Conservation (phyloP, 1,140 invertebrate genomes). For the Pseudomyrmex cubaensis region DNA sequence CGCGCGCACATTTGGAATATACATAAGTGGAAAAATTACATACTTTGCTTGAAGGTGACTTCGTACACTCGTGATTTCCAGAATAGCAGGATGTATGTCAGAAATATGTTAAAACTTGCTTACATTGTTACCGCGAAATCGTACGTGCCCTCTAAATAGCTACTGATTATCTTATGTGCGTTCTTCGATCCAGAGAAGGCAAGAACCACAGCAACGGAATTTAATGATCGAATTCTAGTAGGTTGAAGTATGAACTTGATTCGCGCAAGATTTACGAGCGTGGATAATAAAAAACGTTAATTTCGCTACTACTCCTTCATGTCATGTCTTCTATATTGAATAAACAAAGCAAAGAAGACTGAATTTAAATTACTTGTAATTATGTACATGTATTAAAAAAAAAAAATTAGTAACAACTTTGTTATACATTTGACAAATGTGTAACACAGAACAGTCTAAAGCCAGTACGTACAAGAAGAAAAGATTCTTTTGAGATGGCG, state of each 20-base stretch:
- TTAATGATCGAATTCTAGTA: conserved; percentile 46
- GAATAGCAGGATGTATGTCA: conserved; percentile 1
- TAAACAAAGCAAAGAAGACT: too few relatives aligned
- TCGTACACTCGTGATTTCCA: conserved; percentile 2
- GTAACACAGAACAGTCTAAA: too few relatives aligned
- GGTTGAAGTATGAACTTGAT: conserved; percentile 22
- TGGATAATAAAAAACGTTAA: neutral
- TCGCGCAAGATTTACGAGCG: conserved; percentile 5
- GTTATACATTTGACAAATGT: too few relatives aligned
- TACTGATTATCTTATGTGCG: conserved; percentile 54
- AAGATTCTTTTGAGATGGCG: too few relatives aligned
- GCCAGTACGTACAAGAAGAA: too few relatives aligned
- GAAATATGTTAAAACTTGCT: conserved; percentile 33
- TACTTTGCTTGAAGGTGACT: conserved; percentile 1
- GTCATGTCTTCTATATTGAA: too few relatives aligned
- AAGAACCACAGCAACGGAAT: conserved; percentile 23
- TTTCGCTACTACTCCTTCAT: too few relatives aligned
- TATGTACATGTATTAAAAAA: too few relatives aligned
- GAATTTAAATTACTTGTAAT: too few relatives aligned
- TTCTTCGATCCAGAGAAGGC: conserved; percentile 11
- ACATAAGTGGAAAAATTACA: conserved; percentile 35
- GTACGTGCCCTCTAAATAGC: conserved; percentile 12
- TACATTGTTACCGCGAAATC: conserved; percentile 21
- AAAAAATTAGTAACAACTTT: too few relatives aligned
- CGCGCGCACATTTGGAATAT: neutral